Percentiles rank a stretch among this genome's conserved stretches.
These are phyloP conservation scores for Amiota mariae DNA, from an alignment of 2,888 invertebrate genomes.

Conservation along the genomic window DNA sequence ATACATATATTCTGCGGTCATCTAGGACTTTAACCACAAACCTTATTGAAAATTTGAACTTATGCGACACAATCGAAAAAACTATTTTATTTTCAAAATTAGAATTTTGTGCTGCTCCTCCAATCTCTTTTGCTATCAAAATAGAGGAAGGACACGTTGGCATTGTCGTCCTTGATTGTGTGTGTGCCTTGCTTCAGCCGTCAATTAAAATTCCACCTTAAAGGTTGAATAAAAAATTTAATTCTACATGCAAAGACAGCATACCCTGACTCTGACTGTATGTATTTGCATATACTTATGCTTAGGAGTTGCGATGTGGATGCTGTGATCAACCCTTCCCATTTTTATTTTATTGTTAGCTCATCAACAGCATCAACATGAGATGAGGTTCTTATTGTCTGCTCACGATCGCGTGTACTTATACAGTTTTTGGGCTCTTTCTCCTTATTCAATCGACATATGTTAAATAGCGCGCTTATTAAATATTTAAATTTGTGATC, in stretches of 20 bases:
- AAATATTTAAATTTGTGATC: conserved; percentile 52
- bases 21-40: conserved; percentile 5
- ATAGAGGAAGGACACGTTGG: not conserved
- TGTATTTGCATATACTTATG: conserved; percentile 43
- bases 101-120: not conserved
- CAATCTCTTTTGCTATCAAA: not conserved
- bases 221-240: not conserved
- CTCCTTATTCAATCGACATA: conserved; percentile 13
- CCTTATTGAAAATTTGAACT: conserved; percentile 10
- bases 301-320: not conserved
- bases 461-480: conserved; percentile 36
- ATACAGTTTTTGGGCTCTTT: not conserved
- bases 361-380: not conserved
- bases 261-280: conserved; percentile 43
- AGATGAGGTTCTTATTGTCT: not conserved
- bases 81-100: too few species aligned
- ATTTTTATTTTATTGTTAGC: not conserved
- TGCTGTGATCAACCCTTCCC: conserved; percentile 16
- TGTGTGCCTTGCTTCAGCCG: not conserved
- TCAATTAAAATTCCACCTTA: conserved; percentile 19
- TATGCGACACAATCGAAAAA: not conserved
- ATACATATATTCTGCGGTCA: conserved; percentile 49
- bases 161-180: conserved; percentile 7
- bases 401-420: not conserved
- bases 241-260: conserved; percentile 43